Evolutionary conservation across 2,797 vertebrate species (phyloP), one percentile per base, ranked within the genome.

Genomic region (Hephaestus fuliginosus): DNA sequence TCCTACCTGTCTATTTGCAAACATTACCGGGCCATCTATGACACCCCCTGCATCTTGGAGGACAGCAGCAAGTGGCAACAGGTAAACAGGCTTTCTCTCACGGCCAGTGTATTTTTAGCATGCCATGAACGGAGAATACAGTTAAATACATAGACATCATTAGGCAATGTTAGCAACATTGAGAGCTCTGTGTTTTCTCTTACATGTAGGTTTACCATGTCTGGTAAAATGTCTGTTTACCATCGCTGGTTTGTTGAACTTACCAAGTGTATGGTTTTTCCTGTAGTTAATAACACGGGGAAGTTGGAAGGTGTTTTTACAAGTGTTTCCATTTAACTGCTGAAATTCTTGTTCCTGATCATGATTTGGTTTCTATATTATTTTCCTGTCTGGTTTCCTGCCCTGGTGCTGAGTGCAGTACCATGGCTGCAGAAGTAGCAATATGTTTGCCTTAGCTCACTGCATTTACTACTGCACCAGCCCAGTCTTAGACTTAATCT

Each of bases 1-100:
- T 99, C 98, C 76, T 99, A 99, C 88, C 91, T 99, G 80, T 98
- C 98, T 30, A 99, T 99, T 89, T 99, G 98, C 90, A 99, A 99
- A 89, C 98, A 99, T 94, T 99, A 98, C 94, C 95, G 97, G 89
- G 98, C 98, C 78, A 99, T 99, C 88, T 99, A 99, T 70, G 98
- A 99, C 85, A 99, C 98, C 46, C 98, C 98, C 0, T 99, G 97
- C 93, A 99, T 99, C 91, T 94, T 99, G 91, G 97, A 98, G 72
- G 98, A 99, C 87, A 95, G 95, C 89, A 96, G 97, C 88, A 99
- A 99, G 93, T 99, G 98, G 98, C 98, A 99, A 64, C 98, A 99
- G 97, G 98, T 99, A 94, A 87, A 22, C 2, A 0, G 28, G 14
- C 36, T 15, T 61, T 25, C n/a, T 74, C 2, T 78, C 25, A 11